Evolutionary conservation across 2,113 vertebrate genomes (phyloP).

Genomic region (Tupaia chinensis): DNA sequence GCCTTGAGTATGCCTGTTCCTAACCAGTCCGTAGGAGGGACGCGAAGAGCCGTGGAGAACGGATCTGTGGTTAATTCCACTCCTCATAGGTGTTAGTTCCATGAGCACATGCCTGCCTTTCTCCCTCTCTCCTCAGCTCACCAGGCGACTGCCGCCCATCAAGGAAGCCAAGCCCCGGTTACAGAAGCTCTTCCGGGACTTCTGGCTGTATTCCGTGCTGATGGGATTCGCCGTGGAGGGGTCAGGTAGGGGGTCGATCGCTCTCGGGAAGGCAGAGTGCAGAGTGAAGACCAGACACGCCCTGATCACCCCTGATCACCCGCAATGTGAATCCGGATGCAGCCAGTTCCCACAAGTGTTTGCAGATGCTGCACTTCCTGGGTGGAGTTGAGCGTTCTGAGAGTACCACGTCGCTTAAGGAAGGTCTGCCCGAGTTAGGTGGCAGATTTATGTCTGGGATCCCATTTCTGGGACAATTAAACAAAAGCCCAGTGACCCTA

Average conservation of each 20-base stretch:
- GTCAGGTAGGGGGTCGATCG: conserved; percentile 89
- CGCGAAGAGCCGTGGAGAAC: not conserved
- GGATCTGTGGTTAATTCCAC: not conserved
- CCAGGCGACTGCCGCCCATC: conserved; percentile 94
- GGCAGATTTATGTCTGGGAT: not conserved
- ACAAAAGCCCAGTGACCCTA: not conserved
- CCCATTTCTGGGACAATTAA: not conserved
- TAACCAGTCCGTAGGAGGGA: not conserved
- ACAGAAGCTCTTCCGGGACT: conserved; percentile 98
- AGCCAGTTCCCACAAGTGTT: not conserved
- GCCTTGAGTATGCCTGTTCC: not conserved
- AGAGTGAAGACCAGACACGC: not conserved
- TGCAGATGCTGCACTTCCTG: not conserved
- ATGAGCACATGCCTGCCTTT: not conserved
- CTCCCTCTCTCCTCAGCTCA: conserved; percentile 88
- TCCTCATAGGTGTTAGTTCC: not conserved
- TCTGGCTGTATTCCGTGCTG: conserved; percentile 98
- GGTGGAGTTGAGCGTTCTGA: not conserved
- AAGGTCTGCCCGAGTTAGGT: not conserved
- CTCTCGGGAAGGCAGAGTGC: not conserved
- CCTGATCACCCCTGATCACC: no score
- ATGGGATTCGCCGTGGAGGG: conserved; percentile 98
- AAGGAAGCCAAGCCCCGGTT: conserved; percentile 97
- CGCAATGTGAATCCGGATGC: not conserved
- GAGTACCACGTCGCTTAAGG: not conserved